Evolutionary conservation across 2,113 vertebrate species (phyloP), one percentile per base, ranked within the genome.

Genomic region (Phodopus roborovskii): DNA sequence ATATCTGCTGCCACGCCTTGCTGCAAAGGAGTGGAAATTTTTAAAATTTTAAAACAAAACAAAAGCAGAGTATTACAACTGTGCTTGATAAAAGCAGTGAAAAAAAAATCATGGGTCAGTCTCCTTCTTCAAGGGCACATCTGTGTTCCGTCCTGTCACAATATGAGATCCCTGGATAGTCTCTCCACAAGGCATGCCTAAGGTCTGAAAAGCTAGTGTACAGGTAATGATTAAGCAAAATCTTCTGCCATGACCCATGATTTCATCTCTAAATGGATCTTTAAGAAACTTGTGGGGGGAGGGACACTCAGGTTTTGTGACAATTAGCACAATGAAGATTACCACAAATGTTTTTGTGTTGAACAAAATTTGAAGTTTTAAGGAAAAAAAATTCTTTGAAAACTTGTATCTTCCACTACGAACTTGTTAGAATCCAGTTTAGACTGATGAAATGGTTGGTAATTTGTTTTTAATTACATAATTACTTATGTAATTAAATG

Each of bases 391-490:
- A n/a, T 20, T 53, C 39, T 93, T 83, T 16, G 15, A 53, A 77
- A 74, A 48, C 1, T 1, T 50, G 5, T 81, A 3, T 17, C 58
- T 88, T 92, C 56, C 33, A 22, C 90, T 8, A 71, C 12, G 9
- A 83, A 1, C 62, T 85, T 42, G 81, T 42, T 42, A 39, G 56
- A 22, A 42, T 62, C 24, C n/a, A 30, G 58, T 42, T 16, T 39
- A 83, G 58, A 50, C 28, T 28, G 22, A 64, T 24, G 17, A 68
- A 26, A 70, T 45, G 82, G 70, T 7, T 64, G 33, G 64, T 16
- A 56, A 79, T 71, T 95, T 94, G 77, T 39, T 96, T 84, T 91
- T 48, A 75, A 78, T 81, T 53, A 71, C 36, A 66, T 45, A 48
- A 85, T 83, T 33, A 33, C 45, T 45, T 71, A 39, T 45, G 10